phyloP scores from a whole-genome alignment of 2,888 invertebrate species.

The Eubasilissa splendida region DNA sequence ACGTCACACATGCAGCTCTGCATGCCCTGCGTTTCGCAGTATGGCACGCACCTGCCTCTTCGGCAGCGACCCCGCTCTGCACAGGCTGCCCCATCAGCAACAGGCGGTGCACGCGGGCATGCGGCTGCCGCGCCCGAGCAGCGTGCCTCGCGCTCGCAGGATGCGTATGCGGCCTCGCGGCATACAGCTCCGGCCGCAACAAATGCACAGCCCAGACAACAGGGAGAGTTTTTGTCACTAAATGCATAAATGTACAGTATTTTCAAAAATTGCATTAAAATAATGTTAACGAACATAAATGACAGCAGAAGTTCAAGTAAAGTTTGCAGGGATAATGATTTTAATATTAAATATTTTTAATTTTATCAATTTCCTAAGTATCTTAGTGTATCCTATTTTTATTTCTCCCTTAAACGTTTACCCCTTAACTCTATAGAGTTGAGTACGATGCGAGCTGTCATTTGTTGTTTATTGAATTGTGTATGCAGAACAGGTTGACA shows the following conservation, averaged over 20 bases:
- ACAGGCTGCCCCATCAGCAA: slow-evolving; percentile 90
- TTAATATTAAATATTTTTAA: slow-evolving; percentile 8
- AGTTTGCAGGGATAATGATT: too few relatives aligned
- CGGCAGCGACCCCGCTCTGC: slow-evolving; percentile 93
- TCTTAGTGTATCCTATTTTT: too few relatives aligned
- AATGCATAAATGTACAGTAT: slow-evolving; percentile 52
- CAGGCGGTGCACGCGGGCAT: slow-evolving; percentile 90
- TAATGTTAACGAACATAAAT: not conserved
- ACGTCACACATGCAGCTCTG: slow-evolving; percentile 98
- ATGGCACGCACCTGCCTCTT: slow-evolving; percentile 93
- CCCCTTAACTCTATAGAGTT: too few relatives aligned
- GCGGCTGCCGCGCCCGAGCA: slow-evolving; percentile 85
- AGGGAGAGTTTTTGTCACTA: slow-evolving; percentile 97
- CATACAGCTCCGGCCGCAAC: slow-evolving; percentile 89
- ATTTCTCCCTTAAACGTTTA: too few relatives aligned
- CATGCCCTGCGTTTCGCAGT: slow-evolving; percentile 93
- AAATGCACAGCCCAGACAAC: slow-evolving; percentile 92
- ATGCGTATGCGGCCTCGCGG: slow-evolving; percentile 90
- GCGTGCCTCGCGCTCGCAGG: slow-evolving; percentile 93
- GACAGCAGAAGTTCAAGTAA: too few relatives aligned
- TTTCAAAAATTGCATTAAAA: not conserved
- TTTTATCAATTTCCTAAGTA: too few relatives aligned
- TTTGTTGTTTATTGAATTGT: too few relatives aligned
- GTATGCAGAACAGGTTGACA: too few relatives aligned
- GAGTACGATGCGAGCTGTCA: too few relatives aligned